These are phyloP conservation scores for Lepidotrigona ventralis DNA, from an alignment of 1,140 invertebrate species.

Conservation along the genomic window DNA sequence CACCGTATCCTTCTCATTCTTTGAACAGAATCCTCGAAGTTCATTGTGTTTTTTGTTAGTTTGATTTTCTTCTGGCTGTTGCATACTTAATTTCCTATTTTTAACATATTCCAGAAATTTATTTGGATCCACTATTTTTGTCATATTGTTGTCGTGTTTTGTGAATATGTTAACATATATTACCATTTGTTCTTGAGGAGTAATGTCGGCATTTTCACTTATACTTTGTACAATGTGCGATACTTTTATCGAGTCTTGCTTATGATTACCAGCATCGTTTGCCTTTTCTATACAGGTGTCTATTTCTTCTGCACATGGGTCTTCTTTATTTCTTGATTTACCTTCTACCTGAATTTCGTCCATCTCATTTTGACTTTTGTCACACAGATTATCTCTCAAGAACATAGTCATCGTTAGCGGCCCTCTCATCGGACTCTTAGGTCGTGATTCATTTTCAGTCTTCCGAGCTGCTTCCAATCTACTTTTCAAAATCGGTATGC, in stretches of 20 bases:
- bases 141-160: conserved; percentile 51
- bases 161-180: conserved; percentile 65
- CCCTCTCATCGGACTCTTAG: conserved; percentile 55
- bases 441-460: conserved; percentile 32
- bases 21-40: no score
- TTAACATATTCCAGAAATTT: conserved; percentile 63
- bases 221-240: not conserved
- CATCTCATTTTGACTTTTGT: not conserved
- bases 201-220: not conserved
- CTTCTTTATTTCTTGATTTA: not conserved
- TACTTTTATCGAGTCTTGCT: not conserved
- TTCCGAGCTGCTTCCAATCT: conserved; percentile 48
- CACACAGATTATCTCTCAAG: conserved; percentile 18
- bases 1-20: conserved; percentile 12
- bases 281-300: not conserved
- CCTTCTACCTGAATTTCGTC: conserved; percentile 37
- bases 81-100: conserved; percentile 47
- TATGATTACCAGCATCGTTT: not conserved
- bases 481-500: conserved; percentile 66
- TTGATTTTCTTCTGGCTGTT: conserved; percentile 17
- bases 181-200: conserved; percentile 37
- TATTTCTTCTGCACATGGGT: not conserved
- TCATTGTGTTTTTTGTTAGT: not conserved
- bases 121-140: conserved; percentile 57
- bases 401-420: conserved; percentile 57